Conservation (phyloP, 2,113 vertebrate species). For the Cariama cristata region DNA sequence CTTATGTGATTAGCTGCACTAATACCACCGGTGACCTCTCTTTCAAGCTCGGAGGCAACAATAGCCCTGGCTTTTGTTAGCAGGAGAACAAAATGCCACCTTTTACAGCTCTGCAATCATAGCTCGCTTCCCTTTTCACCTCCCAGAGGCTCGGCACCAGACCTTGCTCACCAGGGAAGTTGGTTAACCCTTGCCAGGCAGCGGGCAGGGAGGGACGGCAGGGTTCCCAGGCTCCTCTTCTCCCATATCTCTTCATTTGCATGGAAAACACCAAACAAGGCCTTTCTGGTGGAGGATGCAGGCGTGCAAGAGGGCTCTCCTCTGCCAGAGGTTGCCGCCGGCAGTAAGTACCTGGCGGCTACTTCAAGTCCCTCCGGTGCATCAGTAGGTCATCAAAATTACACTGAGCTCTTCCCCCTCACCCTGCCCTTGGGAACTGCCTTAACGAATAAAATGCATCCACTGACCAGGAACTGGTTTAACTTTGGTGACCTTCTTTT, state of each 20-base stretch:
- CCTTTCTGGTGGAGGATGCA: background rate
- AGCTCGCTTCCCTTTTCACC: slow-evolving; percentile 27
- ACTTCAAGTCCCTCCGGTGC: background rate
- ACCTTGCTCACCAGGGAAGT: background rate
- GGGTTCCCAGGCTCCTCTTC: background rate
- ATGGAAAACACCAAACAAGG: background rate
- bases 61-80: slow-evolving; percentile 59
- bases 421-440: background rate
- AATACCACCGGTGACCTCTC: slow-evolving; percentile 70
- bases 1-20: slow-evolving; percentile 74
- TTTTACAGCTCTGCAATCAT: slow-evolving; percentile 33
- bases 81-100: slow-evolving; percentile 47
- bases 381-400: background rate
- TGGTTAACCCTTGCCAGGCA: slow-evolving; percentile 26
- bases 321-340: background rate
- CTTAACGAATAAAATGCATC: background rate
- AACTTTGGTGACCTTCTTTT: background rate
- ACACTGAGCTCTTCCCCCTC: background rate
- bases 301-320: background rate
- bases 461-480: background rate
- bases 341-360: background rate
- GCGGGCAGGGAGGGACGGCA: background rate
- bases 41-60: slow-evolving; percentile 22
- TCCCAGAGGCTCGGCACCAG: background rate
- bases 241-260: background rate